Conservation (phyloP, 2,113 vertebrate genomes). For the Felis catus region F.catus_Fca126_mat1.0 CM031415.1:199643001-199643500, state of each 20-base stretch:
- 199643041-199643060: background rate
- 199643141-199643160: background rate
- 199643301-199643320: background rate
- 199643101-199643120: background rate
- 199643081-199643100: background rate
- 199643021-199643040: no score
- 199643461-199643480: no score
- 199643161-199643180: background rate
- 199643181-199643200: background rate
- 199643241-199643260: background rate
- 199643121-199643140: background rate
- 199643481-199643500: background rate
- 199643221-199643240: rapidly evolving
- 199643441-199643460: background rate
- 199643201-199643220: background rate
- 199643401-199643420: background rate
- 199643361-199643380: background rate
- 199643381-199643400: no score
- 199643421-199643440: background rate
- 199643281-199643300: background rate
- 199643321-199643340: rapidly evolving
- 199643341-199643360: background rate
- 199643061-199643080: background rate
- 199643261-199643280: background rate
- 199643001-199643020: rapidly evolving